A percentile compares a stretch with the other conserved stretches of the same genome.
phyloP scores from a whole-genome alignment of 2,113 vertebrate species.

The Pyrgilauda ruficollis region DNA sequence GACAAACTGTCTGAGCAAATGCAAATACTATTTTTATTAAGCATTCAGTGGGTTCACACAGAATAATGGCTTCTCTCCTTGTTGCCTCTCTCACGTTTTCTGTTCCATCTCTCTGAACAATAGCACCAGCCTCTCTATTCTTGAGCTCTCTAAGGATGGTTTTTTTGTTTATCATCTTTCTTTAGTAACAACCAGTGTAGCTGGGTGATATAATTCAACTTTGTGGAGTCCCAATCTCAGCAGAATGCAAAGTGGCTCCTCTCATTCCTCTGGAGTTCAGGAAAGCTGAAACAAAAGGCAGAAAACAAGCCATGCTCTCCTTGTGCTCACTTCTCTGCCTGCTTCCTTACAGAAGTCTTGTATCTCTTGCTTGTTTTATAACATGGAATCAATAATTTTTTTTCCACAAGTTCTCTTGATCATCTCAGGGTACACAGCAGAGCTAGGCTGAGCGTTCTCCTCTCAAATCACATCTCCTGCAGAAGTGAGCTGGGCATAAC shows the following conservation, averaged over 20 bases:
- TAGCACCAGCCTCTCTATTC: background rate
- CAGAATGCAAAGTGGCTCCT: constrained; percentile 28
- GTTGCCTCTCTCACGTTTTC: background rate
- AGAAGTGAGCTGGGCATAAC: background rate
- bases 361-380: background rate
- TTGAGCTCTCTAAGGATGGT: background rate
- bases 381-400: background rate
- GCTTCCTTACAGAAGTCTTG: background rate
- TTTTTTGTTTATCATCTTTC: constrained; percentile 36
- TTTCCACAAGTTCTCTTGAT: background rate
- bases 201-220: constrained; percentile 20
- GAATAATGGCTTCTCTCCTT: background rate
- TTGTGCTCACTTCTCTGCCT: background rate
- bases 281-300: background rate
- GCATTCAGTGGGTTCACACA: background rate
- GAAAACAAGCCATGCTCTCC: background rate
- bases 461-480: background rate
- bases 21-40: background rate
- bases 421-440: background rate
- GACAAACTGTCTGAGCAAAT: background rate
- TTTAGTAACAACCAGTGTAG: background rate
- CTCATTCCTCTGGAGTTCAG: background rate
- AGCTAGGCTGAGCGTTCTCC: background rate
- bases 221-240: background rate
- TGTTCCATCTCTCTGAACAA: background rate